A percentile compares a stretch with the other conserved stretches of the same genome.
Evolutionary conservation across 2,113 vertebrate species (phyloP).

Genomic region (Tupaia chinensis): DNA sequence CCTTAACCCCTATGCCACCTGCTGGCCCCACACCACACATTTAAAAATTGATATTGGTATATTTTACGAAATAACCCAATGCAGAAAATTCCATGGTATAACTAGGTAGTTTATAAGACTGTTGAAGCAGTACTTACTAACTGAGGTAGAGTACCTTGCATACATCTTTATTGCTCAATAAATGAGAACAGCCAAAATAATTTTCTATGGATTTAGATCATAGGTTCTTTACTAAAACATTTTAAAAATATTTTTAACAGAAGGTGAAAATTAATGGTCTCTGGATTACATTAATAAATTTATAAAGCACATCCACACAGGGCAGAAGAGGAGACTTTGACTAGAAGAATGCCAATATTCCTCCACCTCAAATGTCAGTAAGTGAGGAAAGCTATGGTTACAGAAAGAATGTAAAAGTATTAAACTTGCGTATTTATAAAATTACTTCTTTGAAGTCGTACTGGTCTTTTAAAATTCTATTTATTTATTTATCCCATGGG

Average conservation of each 20-base stretch:
- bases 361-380: neutral
- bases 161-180: conserved; percentile 3
- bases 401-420: neutral
- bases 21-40: too few species aligned
- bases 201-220: conserved; percentile 30
- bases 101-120: neutral
- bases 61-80: neutral
- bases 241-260: conserved; percentile 33
- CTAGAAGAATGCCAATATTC: neutral
- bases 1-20: too few species aligned
- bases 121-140: neutral
- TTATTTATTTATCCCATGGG: too few species aligned
- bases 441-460: conserved; percentile 40
- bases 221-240: neutral
- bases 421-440: conserved; percentile 13
- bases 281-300: neutral
- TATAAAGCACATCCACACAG: neutral
- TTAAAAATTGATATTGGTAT: neutral
- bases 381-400: neutral
- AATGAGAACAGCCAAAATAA: neutral
- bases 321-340: neutral
- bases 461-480: too few species aligned
- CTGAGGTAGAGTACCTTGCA: neutral
- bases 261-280: neutral
- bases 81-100: neutral